Base-by-base conservation (phyloP, 2,888 invertebrate species). In the Apantesis nais region DNA sequence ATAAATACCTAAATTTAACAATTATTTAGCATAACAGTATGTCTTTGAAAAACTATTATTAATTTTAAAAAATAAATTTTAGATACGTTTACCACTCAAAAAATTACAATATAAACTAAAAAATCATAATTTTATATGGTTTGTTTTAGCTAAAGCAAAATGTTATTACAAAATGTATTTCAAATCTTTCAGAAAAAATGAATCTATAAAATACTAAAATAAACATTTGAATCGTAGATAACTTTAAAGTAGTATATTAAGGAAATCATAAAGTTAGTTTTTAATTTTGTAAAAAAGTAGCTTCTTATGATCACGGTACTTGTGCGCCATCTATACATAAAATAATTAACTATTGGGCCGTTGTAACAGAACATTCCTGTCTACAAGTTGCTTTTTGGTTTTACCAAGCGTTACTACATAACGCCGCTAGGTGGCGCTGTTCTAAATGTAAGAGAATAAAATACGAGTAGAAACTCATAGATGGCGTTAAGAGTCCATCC, bases 401-500 rank as follows among this genome's bases (percentile, higher is more conserved):
- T 48, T 0, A 11, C 11, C 14, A 22, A 37, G 65, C 62, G 22
- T 73, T 77, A 0, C 22, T 31, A 31, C 0, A 12, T 16, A 37
- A 1, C 4, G 0, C 34, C 58, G 60, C 66, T 67, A 67, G 66
- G 16, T 34, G 58, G 29, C 58, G 16, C 8, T 58, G 16, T 29
- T 29, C 14, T 14, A 16, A 58, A 29, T 29, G 58, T 29, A 14
- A 8, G 58, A 58, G 16, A 29, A 7, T 25, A 29, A 55, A 25
- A 25, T 55, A 55, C 25, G 7, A 29, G 58, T 29, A 29, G 22
- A 22, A 34, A n/a, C 37, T 34, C 31, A 69, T 70, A 81, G 81
- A 65, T 76, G 82, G 82, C 83, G 75, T 66, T 78, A 11, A 58
- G 16, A 58, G 22, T n/a, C 19, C 9, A 0, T n/a, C 48, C 48